Base-by-base conservation (phyloP, 1,140 invertebrate genomes). In the Macrocentrus cingulum region DNA sequence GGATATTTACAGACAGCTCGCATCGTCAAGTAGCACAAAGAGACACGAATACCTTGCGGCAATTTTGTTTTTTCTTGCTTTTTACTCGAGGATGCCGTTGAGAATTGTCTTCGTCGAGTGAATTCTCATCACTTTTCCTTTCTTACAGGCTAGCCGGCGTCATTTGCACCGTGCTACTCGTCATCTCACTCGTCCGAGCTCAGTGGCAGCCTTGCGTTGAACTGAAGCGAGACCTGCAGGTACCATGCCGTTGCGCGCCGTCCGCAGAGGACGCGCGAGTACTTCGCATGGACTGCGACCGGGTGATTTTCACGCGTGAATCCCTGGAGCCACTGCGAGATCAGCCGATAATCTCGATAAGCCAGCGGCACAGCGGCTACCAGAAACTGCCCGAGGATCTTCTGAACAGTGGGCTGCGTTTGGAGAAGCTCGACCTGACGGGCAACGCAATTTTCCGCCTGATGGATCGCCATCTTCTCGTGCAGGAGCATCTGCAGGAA, bases 361-460 rank as follows among this genome's bases (percentile, higher is more conserved):
- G 85, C 48, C 91, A 94, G 69, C 81, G 85, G 44, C 83, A 85
- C 67, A 86, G 87, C 39, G 92, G 92, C 0, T 86, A 91, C 63
- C 91, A 93, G 68, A 85, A 83, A 41, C 75, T 95, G 42, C 91
- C 91, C 1, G 84, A 68, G 19, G 63, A 69, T 23, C 51, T 80
- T 55, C 63, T 72, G 9, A 65, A 60, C 22, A 80, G 82, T 16
- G 85, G 84, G 29, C 70, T 91, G 1, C 88, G 87, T 0, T 72
- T 94, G 9, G 82, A 87, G 57, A 85, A 82, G 37, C 71, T 95
- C 16, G 92, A 95, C 71, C 85, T 95, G 59, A 92, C 91, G 0
- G 83, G 87, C 45, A 95, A 95, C 76, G 84, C 85, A 11, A 84
- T 96, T 8, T 73, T 90, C n/a, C 81, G 89, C 32, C 75, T 96